These are phyloP conservation scores for Pasiphila rectangulata DNA, from an alignment of 2,888 invertebrate genomes.

Conservation along the genomic window DNA sequence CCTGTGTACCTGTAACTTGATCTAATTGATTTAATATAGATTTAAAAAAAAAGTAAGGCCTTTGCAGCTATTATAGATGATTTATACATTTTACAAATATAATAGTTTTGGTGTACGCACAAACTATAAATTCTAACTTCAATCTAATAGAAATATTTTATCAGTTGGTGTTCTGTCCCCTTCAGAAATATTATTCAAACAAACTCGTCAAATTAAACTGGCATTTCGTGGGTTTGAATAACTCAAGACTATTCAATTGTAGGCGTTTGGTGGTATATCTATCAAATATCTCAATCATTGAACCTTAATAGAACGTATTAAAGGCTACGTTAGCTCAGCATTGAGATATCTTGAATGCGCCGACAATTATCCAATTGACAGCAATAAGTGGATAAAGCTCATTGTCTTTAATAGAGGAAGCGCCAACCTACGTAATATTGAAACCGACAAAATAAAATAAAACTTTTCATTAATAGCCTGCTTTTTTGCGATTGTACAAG, in stretches of 20 bases:
- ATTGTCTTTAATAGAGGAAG: conserved; percentile 54
- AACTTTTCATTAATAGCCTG: background rate
- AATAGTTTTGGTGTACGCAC: no score
- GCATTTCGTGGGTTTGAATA: conserved; percentile 17
- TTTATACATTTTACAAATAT: no score
- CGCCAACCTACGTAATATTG: conserved; percentile 44
- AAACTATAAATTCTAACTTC: no score
- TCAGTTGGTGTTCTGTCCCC: no score
- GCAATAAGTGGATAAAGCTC: conserved; percentile 48
- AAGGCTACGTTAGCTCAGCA: conserved; percentile 7
- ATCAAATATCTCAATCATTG: background rate
- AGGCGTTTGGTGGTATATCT: conserved; percentile 23
- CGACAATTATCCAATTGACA: conserved; percentile 60
- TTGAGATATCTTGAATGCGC: conserved; percentile 37
- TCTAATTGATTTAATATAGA: no score
- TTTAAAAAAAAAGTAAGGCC: no score
- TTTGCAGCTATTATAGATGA: no score
- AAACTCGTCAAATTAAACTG: conserved; percentile 16
- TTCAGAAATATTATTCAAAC: conserved; percentile 10
- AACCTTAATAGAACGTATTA: conserved; percentile 10
- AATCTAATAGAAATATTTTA: no score
- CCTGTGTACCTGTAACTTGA: no score
- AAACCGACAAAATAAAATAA: background rate
- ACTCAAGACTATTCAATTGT: conserved; percentile 24
- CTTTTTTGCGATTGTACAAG: no score